These are phyloP conservation scores for Brienomyrus longianalis DNA, from an alignment of 2,113 vertebrate species.

Conservation along the genomic window DNA sequence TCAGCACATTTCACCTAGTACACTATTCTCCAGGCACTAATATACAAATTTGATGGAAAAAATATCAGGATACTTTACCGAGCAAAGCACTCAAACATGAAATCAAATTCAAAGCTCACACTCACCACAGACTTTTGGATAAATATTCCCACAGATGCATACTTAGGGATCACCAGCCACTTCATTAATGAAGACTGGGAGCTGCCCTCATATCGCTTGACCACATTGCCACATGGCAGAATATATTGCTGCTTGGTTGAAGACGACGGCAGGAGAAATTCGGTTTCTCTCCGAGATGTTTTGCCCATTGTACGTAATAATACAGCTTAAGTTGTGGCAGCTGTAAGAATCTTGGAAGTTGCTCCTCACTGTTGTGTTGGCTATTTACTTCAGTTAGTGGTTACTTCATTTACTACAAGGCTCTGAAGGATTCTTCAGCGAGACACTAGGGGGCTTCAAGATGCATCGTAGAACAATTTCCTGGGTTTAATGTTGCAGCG, in stretches of 20 bases:
- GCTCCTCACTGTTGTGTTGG: neutral
- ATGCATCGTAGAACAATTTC: neutral
- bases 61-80: slow-evolving; percentile 8
- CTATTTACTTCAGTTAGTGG: neutral
- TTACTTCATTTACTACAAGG: neutral
- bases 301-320: neutral
- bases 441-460: neutral
- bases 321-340: neutral
- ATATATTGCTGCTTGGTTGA: neutral
- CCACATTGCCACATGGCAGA: neutral
- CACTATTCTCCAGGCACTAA: neutral
- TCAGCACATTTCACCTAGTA: neutral
- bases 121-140: slow-evolving; percentile 14
- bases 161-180: slow-evolving; percentile 15
- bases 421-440: neutral
- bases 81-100: slow-evolving; percentile 16
- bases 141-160: slow-evolving; percentile 12
- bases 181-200: slow-evolving; percentile 18
- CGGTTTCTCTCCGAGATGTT: neutral
- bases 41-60: slow-evolving; percentile 2
- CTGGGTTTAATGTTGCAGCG: neutral
- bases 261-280: neutral
- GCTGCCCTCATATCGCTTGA: neutral
- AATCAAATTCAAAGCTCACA: slow-evolving; percentile 4
- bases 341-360: neutral